Percentiles rank a stretch among this genome's conserved stretches.
These are phyloP conservation scores for Drosophila diplacantha DNA, from an alignment of 2,888 invertebrate species.

Conservation along the genomic window DNA sequence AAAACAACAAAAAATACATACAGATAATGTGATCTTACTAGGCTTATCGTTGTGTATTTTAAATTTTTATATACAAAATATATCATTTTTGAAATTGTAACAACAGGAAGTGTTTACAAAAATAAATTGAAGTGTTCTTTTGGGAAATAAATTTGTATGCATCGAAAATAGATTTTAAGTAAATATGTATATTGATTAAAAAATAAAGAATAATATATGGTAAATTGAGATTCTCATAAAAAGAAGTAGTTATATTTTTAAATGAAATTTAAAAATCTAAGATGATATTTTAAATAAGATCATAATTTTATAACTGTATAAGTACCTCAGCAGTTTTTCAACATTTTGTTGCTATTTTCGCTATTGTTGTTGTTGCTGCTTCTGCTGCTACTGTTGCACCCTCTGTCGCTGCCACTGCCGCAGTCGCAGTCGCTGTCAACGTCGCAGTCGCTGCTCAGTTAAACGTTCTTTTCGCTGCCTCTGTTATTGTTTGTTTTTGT, in stretches of 20 bases:
- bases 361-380: conserved; percentile 30
- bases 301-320: conserved; percentile 26
- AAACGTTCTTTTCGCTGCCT: conserved; percentile 39
- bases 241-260: not conserved
- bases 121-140: too few species aligned
- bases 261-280: not conserved
- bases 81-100: not conserved
- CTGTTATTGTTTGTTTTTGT: conserved; percentile 35
- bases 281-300: not conserved
- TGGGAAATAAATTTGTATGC: not conserved
- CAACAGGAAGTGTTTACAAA: too few species aligned
- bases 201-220: too few species aligned
- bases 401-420: conserved; percentile 28
- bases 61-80: not conserved
- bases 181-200: not conserved
- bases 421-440: conserved; percentile 3
- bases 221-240: too few species aligned
- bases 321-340: conserved; percentile 70
- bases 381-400: conserved; percentile 23
- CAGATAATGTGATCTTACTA: conserved; percentile 3
- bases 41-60: not conserved
- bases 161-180: too few species aligned
- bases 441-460: conserved; percentile 47
- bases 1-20: conserved; percentile 4
- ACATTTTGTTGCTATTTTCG: conserved; percentile 68